Conservation (phyloP, 2,888 invertebrate genomes). For the Smittia sp. region DNA sequence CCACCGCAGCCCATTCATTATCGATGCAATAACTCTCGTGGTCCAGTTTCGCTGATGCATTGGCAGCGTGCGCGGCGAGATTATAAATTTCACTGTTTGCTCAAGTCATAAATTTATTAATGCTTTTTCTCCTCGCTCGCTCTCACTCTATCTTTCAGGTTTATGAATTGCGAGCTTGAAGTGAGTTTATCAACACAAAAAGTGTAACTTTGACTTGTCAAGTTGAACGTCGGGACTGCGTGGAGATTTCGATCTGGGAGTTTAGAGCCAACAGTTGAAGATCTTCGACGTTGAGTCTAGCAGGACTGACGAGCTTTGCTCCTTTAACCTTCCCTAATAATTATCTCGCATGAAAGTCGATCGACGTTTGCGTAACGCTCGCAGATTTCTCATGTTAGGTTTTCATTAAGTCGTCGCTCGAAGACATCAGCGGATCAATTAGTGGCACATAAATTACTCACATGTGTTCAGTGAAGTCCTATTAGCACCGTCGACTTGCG, state of each 20-base stretch:
- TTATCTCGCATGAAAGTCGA: no score
- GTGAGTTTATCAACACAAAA: neutral
- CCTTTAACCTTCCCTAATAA: no score
- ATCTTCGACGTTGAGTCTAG: no score
- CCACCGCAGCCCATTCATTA: constrained; percentile 2
- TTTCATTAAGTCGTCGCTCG: neutral
- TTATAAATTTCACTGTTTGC: neutral
- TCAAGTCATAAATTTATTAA: neutral
- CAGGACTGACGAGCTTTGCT: no score
- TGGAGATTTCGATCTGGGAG: no score
- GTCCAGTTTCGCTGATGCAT: neutral
- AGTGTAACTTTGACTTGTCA: neutral
- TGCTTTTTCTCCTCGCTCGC: neutral
- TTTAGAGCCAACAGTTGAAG: no score
- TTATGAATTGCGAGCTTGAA: neutral
- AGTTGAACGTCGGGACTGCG: no score
- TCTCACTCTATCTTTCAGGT: no score
- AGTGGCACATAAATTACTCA: neutral
- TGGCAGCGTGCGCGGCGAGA: neutral
- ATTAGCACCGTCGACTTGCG: neutral
- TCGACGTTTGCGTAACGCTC: no score
- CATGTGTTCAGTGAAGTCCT: neutral
- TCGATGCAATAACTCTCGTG: neutral
- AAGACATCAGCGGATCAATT: neutral
- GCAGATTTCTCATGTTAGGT: neutral